Percentiles rank a stretch among this genome's conserved stretches.
phyloP scores from a whole-genome alignment of 2,113 vertebrate species.

The Erythrocebus patas region DNA sequence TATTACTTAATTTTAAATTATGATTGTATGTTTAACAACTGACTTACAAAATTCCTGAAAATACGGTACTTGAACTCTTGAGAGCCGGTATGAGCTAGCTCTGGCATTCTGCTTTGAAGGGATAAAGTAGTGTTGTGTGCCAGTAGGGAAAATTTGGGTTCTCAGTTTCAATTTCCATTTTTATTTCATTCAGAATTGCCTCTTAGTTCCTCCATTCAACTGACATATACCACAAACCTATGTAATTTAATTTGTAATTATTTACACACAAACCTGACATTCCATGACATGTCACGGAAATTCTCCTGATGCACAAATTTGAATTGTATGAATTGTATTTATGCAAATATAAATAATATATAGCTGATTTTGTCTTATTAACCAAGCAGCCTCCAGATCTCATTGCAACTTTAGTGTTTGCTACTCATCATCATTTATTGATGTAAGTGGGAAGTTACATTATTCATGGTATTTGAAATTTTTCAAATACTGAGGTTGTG shows the following conservation, averaged over 20 bases:
- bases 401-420: not conserved
- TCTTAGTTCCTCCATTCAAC: not conserved
- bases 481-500: not conserved
- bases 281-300: not conserved
- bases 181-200: not conserved
- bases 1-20: not conserved
- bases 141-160: not conserved
- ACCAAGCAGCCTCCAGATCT: not conserved
- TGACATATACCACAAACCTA: not conserved
- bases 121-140: not conserved
- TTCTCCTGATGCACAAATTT: not conserved
- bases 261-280: not conserved
- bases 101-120: not conserved
- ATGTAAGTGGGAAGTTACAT: not conserved
- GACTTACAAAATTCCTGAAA: not conserved
- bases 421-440: not conserved
- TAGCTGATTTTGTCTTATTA: not conserved
- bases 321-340: not conserved
- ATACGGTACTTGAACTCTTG: not conserved
- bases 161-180: not conserved
- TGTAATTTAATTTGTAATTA: not conserved
- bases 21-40: not conserved
- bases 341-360: not conserved
- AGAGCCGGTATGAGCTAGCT: not conserved
- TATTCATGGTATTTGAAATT: not conserved